Conservation (phyloP, 2,888 invertebrate genomes). For the Rhagonycha fulva region DNA sequence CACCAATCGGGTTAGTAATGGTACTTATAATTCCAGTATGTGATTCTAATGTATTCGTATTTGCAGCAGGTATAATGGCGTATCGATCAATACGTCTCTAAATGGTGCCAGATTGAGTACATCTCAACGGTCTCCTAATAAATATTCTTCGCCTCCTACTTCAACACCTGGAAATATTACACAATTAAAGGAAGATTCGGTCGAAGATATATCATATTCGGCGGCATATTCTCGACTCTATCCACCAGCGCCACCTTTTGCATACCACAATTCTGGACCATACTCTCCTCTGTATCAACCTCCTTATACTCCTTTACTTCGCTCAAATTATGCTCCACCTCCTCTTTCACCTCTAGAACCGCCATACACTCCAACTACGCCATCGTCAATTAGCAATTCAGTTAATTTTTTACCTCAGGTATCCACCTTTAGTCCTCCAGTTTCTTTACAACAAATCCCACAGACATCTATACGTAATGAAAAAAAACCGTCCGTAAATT, state of each 20-base stretch:
- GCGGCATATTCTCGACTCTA: conserved; percentile 45
- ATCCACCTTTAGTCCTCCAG: conserved; percentile 42
- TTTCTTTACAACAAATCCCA: conserved; percentile 41
- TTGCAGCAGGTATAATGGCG: conserved; percentile 50
- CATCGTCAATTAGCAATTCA: conserved; percentile 54
- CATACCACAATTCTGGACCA: conserved; percentile 42
- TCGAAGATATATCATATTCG: conserved; percentile 43
- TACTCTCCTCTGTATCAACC: conserved; percentile 58
- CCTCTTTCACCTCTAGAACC: conserved; percentile 54
- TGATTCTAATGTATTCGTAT: not conserved
- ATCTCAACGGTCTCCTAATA: conserved; percentile 46
- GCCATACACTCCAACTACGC: conserved; percentile 51
- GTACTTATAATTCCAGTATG: not conserved
- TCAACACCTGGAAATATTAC: conserved; percentile 54
- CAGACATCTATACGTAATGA: conserved; percentile 43
- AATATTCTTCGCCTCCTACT: conserved; percentile 51
- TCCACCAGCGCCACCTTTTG: conserved; percentile 39
- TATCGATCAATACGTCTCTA: conserved; percentile 43
- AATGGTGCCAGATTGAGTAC: conserved; percentile 48
- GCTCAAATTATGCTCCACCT: conserved; percentile 56
- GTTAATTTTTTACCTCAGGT: conserved; percentile 51
- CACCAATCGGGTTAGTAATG: conserved; percentile 59
- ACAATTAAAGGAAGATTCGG: conserved; percentile 50
- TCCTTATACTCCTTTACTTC: conserved; percentile 50
- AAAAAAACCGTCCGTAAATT: conserved; percentile 55